A percentile compares a stretch with the other conserved stretches of the same genome.
Evolutionary conservation across 2,888 invertebrate genomes (phyloP).

Genomic region (Mimachlamys varia): DNA sequence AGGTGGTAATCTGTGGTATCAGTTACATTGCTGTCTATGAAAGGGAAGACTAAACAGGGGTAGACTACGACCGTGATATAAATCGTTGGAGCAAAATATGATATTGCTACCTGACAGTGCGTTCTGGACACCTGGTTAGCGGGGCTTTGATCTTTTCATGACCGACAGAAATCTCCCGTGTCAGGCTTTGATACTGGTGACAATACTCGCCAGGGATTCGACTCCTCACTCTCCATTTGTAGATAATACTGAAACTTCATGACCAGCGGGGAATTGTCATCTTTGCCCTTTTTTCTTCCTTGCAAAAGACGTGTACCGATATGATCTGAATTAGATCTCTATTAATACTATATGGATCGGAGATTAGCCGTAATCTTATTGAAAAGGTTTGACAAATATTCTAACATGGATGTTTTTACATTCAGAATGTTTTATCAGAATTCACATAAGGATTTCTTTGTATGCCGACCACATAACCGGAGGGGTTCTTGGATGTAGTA

Average conservation of each 20-base stretch:
- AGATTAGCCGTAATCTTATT: not conserved
- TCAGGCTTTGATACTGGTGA: conserved; percentile 20
- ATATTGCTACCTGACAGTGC: conserved; percentile 23
- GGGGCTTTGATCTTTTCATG: not conserved
- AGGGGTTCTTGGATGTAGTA: not conserved
- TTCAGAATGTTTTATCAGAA: conserved; percentile 10
- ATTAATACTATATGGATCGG: not conserved
- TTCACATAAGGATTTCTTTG: not conserved
- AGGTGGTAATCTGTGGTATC: conserved; percentile 10
- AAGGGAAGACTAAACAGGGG: conserved; percentile 26
- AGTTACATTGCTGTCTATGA: conserved; percentile 20
- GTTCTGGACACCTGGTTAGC: conserved; percentile 23
- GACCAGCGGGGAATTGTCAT: conserved; percentile 11
- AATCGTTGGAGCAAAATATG: conserved; percentile 29
- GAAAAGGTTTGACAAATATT: conserved; percentile 16
- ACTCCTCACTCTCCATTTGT: conserved; percentile 10
- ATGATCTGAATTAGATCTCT: not conserved
- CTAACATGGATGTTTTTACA: not conserved
- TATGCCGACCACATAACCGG: not conserved
- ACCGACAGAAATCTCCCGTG: conserved; percentile 18
- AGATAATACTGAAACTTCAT: not conserved
- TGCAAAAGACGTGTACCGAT: not conserved
- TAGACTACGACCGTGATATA: not conserved
- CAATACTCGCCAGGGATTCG: conserved; percentile 20
- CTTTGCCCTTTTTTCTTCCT: not conserved